Evolutionary conservation across 2,113 vertebrate species (phyloP), one percentile per base, ranked within the genome.

Genomic region (Eolophus roseicapilla): DNA sequence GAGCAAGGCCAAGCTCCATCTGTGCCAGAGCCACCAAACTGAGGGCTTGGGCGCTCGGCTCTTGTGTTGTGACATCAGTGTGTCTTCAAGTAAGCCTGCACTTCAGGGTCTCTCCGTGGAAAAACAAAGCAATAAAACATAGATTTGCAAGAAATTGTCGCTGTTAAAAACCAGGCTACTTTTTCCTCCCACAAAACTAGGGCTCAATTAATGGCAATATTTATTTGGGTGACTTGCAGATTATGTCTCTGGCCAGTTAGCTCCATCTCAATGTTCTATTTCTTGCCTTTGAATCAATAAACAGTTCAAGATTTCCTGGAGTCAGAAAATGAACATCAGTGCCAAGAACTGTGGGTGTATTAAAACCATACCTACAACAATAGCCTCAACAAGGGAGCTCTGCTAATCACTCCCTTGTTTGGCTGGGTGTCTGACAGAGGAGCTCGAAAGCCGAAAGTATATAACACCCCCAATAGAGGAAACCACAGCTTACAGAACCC

Each of bases 351-450:
- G 95, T 89, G 93, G 94, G 94, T 97, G 97, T 94, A 98, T 98
- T 96, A 97, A 98, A 98, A 97, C 96, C 98, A 98, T 97, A 86
- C 97, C 95, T 97, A 92, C 88, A 97, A 97, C 96, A 98, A 97
- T 97, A 95, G 94, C 88, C 91, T 89, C 29, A 11, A 93, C 86
- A 24, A 85, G 96, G 96, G 95, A 96, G 88, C 93, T 86, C 88
- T 94, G 95, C 94, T 96, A 95, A 97, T 97, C 97, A 78, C 94
- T 96, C 37, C 86, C 62, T 96, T 81, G 92, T 96, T 96, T 81
- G 84, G 79, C 92, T 39, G 91, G 92, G 95, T 94, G 93, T 94
- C 91, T 88, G 75, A 94, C 75, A 92, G 91, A 92, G 91, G 75
- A 95, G 79, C 81, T 96, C 73, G 63, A 95, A 97, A 94, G 76